phyloP scores from a whole-genome alignment of 64 coral and sea anemone genomes.

The Montipora sp. region DNA sequence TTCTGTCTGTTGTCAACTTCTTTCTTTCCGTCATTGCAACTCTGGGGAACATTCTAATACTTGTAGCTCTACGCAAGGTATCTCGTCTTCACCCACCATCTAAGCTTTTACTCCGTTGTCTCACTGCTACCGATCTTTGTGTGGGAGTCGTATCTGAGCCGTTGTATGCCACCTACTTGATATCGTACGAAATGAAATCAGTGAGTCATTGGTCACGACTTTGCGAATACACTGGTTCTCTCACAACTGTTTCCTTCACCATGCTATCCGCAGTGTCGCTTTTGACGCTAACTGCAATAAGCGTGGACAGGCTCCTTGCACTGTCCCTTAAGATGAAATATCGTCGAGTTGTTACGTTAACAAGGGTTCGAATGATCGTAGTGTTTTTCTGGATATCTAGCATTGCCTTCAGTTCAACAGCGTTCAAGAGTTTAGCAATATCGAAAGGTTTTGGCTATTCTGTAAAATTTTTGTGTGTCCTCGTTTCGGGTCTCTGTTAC shows the following conservation, averaged over 20 bases:
- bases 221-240: neutral
- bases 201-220: neutral
- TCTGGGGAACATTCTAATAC: neutral
- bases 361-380: neutral
- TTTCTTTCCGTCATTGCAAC: neutral
- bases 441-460: neutral
- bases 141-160: neutral
- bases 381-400: neutral
- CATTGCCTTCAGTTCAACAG: neutral
- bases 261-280: neutral
- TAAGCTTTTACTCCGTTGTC: neutral
- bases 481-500: neutral
- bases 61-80: neutral
- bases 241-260: neutral
- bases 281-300: conserved; percentile 10
- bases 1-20: neutral
- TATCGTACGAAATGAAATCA: neutral
- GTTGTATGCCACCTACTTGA: neutral
- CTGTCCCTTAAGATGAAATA: neutral
- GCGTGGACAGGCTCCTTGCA: conserved; percentile 18
- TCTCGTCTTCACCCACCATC: neutral
- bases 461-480: neutral
- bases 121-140: neutral
- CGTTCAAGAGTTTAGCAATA: neutral
- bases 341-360: neutral